Evolutionary conservation across 2,797 vertebrate genomes (phyloP).

Genomic region (Amazonetta brasiliensis): DNA sequence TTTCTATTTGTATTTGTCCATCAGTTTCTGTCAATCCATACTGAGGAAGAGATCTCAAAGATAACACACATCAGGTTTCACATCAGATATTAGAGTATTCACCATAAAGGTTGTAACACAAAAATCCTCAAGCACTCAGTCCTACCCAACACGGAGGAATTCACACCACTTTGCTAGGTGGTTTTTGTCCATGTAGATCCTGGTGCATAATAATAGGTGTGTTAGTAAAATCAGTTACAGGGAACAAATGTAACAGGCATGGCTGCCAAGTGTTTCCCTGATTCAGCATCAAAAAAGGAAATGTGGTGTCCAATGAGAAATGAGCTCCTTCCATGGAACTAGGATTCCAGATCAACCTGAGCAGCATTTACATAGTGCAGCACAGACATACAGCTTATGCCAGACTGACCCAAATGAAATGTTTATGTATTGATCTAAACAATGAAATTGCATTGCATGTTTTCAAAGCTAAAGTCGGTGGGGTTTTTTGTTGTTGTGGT

Average conservation of each 20-base stretch:
- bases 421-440: background rate
- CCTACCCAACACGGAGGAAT: background rate
- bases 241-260: background rate
- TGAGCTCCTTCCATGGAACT: background rate
- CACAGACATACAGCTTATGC: background rate
- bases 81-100: background rate
- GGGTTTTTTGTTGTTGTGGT: too few species aligned
- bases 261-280: background rate
- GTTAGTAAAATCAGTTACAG: background rate
- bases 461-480: background rate
- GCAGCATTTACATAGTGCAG: accelerated
- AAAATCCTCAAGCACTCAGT: background rate
- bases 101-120: accelerated
- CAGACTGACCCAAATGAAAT: background rate
- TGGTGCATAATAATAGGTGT: background rate
- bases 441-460: background rate
- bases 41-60: background rate
- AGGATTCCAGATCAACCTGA: background rate
- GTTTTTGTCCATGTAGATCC: accelerated
- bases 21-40: background rate
- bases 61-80: background rate
- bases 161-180: accelerated
- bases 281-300: background rate
- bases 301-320: accelerated
- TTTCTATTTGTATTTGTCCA: background rate